phyloP scores from a whole-genome alignment of 1,140 invertebrate genomes.

The Daktulosphaira vitifoliae region DNA sequence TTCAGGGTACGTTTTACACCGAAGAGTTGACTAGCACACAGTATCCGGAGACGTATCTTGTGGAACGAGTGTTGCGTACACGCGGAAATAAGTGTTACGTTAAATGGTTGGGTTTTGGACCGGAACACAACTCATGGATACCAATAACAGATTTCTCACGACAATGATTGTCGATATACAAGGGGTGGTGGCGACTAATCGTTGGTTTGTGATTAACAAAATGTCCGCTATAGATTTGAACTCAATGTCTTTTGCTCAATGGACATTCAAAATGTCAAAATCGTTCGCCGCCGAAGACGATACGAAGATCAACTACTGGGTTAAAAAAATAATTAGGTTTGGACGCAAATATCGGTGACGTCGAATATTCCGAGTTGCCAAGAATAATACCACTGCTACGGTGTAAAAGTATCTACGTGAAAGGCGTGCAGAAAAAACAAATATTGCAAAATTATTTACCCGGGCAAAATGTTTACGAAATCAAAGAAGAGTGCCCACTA shows the following conservation, averaged over 20 bases:
- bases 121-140: background rate
- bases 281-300: no score
- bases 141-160: background rate
- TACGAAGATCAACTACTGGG: background rate
- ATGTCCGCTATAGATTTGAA: background rate
- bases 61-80: constrained; percentile 41
- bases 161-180: no score
- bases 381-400: no score
- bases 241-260: background rate
- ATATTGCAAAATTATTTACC: background rate
- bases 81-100: constrained; percentile 27
- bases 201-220: background rate
- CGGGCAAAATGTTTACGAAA: no score
- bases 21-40: constrained; percentile 36
- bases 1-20: constrained; percentile 30
- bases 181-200: no score
- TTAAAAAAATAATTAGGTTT: background rate
- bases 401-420: background rate
- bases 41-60: constrained; percentile 45
- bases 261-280: background rate
- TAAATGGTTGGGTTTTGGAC: constrained; percentile 35
- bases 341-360: no score
- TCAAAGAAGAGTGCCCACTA: no score
- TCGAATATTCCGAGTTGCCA: no score
- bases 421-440: background rate